Conservation (phyloP, 2,797 vertebrate species). For the Enteromius thamalakanensis region DNA sequence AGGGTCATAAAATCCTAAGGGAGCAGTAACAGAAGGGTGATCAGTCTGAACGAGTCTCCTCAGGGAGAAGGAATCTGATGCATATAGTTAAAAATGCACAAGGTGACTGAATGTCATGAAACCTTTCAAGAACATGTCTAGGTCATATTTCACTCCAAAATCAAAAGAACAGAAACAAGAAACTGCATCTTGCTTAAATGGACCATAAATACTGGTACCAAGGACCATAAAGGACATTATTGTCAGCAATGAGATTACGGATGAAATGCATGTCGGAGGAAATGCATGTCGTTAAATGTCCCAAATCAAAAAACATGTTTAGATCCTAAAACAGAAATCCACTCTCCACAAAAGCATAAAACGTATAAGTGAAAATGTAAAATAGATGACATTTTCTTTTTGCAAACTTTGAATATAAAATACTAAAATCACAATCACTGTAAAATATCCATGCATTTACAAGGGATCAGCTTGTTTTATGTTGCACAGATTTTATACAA, state of each 20-base stretch:
- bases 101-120: neutral
- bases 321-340: neutral
- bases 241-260: neutral
- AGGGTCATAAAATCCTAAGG: slow-evolving; percentile 24
- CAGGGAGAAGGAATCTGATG: slow-evolving; percentile 18
- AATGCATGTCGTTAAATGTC: neutral
- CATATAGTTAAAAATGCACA: slow-evolving; percentile 9
- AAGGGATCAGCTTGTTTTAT: neutral
- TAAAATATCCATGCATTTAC: neutral
- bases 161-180: neutral
- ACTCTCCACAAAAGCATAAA: neutral
- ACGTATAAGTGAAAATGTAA: neutral
- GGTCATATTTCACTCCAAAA: neutral
- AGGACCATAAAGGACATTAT: neutral
- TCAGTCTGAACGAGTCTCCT: slow-evolving; percentile 11
- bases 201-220: neutral
- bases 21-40: neutral
- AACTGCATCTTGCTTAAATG: neutral
- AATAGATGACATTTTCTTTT: neutral
- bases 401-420: neutral
- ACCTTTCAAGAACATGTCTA: neutral
- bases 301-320: neutral
- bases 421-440: neutral
- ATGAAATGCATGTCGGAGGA: neutral
- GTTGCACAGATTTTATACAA: neutral